Percentiles rank a stretch among this genome's conserved stretches.
Conservation (phyloP, 2,113 vertebrate genomes). For the Etia nguti region DNA sequence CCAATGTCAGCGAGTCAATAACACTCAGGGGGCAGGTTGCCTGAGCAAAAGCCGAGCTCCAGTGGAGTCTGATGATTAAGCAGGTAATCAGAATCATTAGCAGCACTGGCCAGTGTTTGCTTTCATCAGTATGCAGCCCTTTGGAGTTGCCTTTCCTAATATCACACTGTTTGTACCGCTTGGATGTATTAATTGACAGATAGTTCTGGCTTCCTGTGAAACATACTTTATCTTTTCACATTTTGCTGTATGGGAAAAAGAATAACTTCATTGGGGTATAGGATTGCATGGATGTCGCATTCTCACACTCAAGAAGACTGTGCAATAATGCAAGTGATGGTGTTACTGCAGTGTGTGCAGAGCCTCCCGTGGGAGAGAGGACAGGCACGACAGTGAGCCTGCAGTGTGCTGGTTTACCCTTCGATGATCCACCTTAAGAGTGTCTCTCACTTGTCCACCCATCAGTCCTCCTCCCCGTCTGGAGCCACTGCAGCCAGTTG, state of each 20-base stretch:
- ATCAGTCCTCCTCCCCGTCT: conserved; percentile 43
- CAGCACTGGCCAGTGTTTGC: not conserved
- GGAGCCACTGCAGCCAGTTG: conserved; percentile 3
- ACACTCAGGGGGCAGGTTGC: conserved; percentile 6
- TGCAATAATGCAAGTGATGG: not conserved
- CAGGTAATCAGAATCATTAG: conserved; percentile 1
- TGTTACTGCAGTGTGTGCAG: not conserved
- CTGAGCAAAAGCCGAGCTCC: not conserved
- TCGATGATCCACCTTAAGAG: conserved; percentile 12
- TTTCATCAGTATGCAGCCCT: conserved; percentile 11
- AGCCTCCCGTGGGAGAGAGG: not conserved
- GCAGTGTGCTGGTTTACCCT: not conserved
- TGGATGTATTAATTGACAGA: not conserved
- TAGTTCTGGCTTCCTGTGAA: not conserved
- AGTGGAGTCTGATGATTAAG: not conserved
- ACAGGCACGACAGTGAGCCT: not conserved
- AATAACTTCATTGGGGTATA: not conserved
- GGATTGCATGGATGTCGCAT: not conserved
- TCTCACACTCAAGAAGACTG: not conserved
- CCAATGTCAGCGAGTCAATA: conserved; percentile 6
- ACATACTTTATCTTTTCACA: not conserved
- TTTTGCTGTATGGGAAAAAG: not conserved
- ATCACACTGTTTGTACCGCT: not conserved
- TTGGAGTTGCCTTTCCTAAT: not conserved
- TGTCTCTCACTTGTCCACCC: conserved; percentile 20